These are phyloP conservation scores for Clitarchus hookeri DNA, from an alignment of 2,888 invertebrate genomes.

Conservation along the genomic window DNA sequence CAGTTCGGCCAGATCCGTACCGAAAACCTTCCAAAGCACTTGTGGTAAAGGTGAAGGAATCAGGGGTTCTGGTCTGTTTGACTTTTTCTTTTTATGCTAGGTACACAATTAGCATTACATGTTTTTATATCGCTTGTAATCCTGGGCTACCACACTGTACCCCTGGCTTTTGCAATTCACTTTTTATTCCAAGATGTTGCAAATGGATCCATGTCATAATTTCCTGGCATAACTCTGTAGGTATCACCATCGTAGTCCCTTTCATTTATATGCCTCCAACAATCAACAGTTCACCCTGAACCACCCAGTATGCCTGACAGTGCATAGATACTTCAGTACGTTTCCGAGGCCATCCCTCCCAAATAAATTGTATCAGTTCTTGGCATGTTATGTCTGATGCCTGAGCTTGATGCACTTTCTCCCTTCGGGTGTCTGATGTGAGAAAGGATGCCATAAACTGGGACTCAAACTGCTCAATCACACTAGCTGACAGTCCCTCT, in stretches of 20 bases:
- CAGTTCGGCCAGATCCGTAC: background rate
- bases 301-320: background rate
- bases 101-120: background rate
- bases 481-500: background rate
- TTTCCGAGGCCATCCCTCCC: background rate
- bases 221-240: background rate
- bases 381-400: background rate
- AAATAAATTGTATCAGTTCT: background rate
- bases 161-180: background rate
- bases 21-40: background rate
- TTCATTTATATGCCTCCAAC: background rate
- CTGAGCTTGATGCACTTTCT: background rate
- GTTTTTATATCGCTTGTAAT: background rate
- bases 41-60: background rate
- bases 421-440: background rate
- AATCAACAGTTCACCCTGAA: background rate
- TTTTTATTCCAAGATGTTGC: background rate
- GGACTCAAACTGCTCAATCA: background rate
- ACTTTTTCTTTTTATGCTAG: background rate
- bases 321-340: background rate
- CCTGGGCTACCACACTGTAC: background rate
- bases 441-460: background rate
- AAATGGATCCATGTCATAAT: background rate
- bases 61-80: conserved; percentile 7
- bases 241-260: background rate